Base-by-base conservation (phyloP, 2,888 invertebrate species). In the Meandrusa payeni region DNA sequence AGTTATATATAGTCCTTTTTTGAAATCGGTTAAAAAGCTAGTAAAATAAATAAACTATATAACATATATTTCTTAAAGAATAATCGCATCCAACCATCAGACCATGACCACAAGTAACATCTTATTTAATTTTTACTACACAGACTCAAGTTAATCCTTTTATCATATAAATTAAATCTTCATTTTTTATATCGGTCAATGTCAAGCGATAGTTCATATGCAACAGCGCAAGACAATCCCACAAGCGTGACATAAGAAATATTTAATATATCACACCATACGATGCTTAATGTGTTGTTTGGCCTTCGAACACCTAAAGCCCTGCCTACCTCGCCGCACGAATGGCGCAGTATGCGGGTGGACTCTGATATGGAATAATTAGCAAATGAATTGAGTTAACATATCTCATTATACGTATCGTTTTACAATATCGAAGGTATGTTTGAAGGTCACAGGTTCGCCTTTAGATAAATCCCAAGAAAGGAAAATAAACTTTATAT, bases 261-360 rank as follows among this genome's bases (percentile, higher is more conserved):
- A 32, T 38, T 43, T 44, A 20, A 44, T 39, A 12, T 33, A 20
- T 15, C 9, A 28, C 13, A 22, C n/a, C n/a, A 31, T 19, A 31
- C 7, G 9, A 28, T 28, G 11, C 27, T 34, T 41, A 28, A 44
- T 44, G 13, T 20, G 22, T 11, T 39, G 38, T 44, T 33, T 33
- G 38, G 32, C 44, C 44, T 44, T 44, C 38, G 15, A 10, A 38
- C 38, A 44, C 38, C 44, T 39, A 33, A 44, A 39, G 10, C 32
- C 33, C 44, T 39, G 38, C 44, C 44, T 44, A 44, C 44, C 32
- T 22, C 13, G 9, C 7, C 11, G 6, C 17, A 15, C 28, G 38
- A 28, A 22, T 20, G 31, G 17, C 22, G 9, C 31, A 5, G 27
- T 24, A 43, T 43, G 43, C 43, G 43, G 43, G 43, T 43, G 37